Evolutionary conservation across 2,113 vertebrate species (phyloP).

Genomic region (Aspiorhynchus laticeps): DNA sequence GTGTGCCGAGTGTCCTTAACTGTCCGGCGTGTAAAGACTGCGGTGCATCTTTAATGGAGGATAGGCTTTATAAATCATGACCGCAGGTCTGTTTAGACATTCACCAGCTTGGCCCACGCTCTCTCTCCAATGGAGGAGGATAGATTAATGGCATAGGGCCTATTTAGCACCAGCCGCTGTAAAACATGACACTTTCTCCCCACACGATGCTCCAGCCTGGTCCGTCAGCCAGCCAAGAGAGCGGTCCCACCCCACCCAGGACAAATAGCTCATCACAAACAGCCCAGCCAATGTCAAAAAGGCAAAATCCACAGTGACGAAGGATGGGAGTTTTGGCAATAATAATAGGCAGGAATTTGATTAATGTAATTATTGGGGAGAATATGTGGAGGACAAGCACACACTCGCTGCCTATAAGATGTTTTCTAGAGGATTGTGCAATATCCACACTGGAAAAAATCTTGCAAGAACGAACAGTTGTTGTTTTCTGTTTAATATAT

Average conservation of each 20-base stretch:
- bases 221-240: constrained; percentile 4
- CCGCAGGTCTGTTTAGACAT: constrained; percentile 67
- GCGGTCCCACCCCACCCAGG: constrained; percentile 35
- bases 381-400: not conserved
- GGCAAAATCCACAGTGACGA: constrained; percentile 45
- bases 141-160: constrained; percentile 76
- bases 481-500: not conserved
- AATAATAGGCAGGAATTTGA: constrained; percentile 50
- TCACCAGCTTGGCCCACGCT: constrained; percentile 69
- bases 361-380: constrained; percentile 56
- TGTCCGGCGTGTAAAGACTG: constrained; percentile 71
- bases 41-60: constrained; percentile 67
- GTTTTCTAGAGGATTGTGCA: not conserved
- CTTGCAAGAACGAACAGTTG: not conserved
- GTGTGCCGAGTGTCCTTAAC: constrained; percentile 69
- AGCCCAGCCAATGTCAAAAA: constrained; percentile 38
- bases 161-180: constrained; percentile 70
- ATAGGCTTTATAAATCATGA: constrained; percentile 74
- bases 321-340: constrained; percentile 41
- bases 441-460: not conserved
- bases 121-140: constrained; percentile 11
- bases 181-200: constrained; percentile 60
- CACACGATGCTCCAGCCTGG: constrained; percentile 36
- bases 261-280: constrained; percentile 38
- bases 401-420: not conserved